These are phyloP conservation scores for Melangyna quadrimaculata DNA, from an alignment of 2,888 invertebrate genomes.

Conservation along the genomic window DNA sequence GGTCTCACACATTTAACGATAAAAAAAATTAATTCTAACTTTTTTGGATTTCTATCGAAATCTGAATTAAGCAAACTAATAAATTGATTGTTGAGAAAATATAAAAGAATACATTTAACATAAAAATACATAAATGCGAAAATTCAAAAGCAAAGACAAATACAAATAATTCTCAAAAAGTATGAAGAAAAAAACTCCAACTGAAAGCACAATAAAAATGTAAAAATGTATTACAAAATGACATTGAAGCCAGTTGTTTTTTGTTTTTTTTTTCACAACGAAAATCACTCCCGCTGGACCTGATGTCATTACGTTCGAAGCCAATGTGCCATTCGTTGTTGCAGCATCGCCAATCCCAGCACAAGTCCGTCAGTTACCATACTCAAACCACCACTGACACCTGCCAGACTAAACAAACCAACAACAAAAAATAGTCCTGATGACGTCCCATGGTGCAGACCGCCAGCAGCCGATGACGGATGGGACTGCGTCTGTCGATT, in stretches of 20 bases:
- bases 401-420: constrained; percentile 50
- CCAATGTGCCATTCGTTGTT: constrained; percentile 50
- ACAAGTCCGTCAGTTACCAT: constrained; percentile 55
- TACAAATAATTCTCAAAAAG: not conserved
- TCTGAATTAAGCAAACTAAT: not conserved
- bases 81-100: not conserved
- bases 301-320: constrained; percentile 66
- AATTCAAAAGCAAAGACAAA: constrained; percentile 39
- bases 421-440: constrained; percentile 39
- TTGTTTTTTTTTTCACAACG: not conserved
- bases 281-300: constrained; percentile 23
- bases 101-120: constrained; percentile 9
- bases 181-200: constrained; percentile 64
- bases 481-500: constrained; percentile 80
- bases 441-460: constrained; percentile 58
- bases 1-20: constrained; percentile 21
- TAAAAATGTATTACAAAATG: too few relatives aligned
- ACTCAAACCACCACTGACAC: constrained; percentile 61
- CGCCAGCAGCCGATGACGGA: constrained; percentile 75
- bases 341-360: constrained; percentile 56
- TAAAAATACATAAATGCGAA: constrained; percentile 51
- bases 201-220: constrained; percentile 6
- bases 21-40: constrained; percentile 14
- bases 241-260: constrained; percentile 13
- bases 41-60: constrained; percentile 8